Conservation (phyloP, 2,888 invertebrate genomes). For the Harpagoxenus sublaevis region DNA sequence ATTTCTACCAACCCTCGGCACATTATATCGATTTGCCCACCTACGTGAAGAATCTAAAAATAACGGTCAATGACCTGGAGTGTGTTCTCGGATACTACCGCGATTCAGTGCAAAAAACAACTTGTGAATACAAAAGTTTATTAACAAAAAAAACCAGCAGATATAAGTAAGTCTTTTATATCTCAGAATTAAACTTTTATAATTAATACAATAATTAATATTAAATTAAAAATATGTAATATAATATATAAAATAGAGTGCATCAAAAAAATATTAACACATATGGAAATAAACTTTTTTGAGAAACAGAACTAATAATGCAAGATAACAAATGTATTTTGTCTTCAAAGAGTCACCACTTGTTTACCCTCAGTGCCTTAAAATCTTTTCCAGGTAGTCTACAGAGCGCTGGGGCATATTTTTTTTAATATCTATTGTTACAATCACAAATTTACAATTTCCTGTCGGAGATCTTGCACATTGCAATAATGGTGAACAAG, state of each 20-base stretch:
- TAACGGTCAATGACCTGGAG: constrained; percentile 49
- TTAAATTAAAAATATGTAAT: background rate
- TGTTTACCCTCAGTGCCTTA: no score
- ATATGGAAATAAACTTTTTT: no score
- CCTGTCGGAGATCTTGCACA: no score
- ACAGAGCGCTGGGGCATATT: no score
- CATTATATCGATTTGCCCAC: constrained; percentile 70
- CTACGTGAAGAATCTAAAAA: constrained; percentile 69
- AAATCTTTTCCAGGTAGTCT: no score
- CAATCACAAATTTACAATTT: no score
- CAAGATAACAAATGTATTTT: no score
- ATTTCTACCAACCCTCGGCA: constrained; percentile 49
- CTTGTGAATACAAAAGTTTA: background rate
- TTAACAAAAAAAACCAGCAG: background rate
- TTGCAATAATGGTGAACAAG: no score
- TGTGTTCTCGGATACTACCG: background rate
- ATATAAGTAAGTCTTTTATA: background rate
- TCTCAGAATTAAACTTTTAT: background rate
- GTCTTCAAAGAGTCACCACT: no score
- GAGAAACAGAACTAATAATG: no score
- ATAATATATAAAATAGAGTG: background rate
- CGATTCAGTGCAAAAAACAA: constrained; percentile 7
- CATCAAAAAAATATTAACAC: background rate
- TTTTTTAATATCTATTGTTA: no score
- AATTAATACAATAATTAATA: constrained; percentile 6